phyloP scores from a whole-genome alignment of 2,797 vertebrate genomes.

The Bradypus variegatus region DNA sequence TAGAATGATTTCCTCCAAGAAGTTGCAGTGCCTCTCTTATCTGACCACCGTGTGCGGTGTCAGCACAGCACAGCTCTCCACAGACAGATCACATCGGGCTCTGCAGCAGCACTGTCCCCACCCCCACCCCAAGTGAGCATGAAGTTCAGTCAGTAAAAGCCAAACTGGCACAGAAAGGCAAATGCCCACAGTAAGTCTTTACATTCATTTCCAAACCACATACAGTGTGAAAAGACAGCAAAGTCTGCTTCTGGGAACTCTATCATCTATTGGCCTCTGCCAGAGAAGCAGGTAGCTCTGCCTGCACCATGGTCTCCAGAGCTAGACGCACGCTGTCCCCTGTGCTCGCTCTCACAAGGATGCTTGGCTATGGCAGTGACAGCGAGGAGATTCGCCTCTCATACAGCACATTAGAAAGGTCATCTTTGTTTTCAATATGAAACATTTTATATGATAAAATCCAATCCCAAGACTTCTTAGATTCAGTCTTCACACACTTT shows the following conservation, averaged over 20 bases:
- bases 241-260: conserved; percentile 54
- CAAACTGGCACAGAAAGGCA: conserved; percentile 71
- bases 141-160: conserved; percentile 67
- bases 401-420: conserved; percentile 68
- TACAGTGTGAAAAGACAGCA: conserved; percentile 48
- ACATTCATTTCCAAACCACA: conserved; percentile 73
- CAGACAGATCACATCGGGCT: conserved; percentile 61
- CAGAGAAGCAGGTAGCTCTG: conserved; percentile 64
- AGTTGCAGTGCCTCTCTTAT: not conserved
- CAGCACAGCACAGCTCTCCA: conserved; percentile 62
- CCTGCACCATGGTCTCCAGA: conserved; percentile 59
- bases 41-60: conserved; percentile 39
- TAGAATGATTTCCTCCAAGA: conserved; percentile 68
- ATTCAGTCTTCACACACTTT: conserved; percentile 58
- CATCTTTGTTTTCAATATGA: conserved; percentile 73
- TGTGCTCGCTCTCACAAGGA: conserved; percentile 66
- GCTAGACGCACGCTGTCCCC: conserved; percentile 63
- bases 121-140: not conserved
- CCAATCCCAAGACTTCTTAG: conserved; percentile 65
- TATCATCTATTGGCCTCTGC: conserved; percentile 65
- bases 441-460: conserved; percentile 72
- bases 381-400: conserved; percentile 65
- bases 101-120: conserved; percentile 48
- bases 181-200: conserved; percentile 69
- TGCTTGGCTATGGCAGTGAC: conserved; percentile 70